Evolutionary conservation across 2,113 vertebrate genomes (phyloP).

Genomic region (Panthera tigris): DNA sequence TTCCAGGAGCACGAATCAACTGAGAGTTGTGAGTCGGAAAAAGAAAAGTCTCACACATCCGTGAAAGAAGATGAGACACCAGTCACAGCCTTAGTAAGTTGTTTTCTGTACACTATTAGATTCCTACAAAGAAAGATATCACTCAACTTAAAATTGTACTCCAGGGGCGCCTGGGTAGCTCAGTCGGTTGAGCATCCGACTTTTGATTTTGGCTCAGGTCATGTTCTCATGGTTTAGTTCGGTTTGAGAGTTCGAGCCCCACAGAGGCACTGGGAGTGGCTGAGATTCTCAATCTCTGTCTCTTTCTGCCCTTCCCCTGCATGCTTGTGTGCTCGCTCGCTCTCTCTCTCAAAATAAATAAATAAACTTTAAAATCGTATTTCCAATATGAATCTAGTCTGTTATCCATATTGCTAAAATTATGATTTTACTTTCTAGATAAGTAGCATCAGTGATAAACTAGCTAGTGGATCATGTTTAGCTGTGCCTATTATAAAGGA

Average conservation of each 20-base stretch:
- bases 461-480: constrained; percentile 32
- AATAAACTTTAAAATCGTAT: neutral
- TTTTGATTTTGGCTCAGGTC: too few species aligned
- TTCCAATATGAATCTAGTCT: neutral
- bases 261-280: too few species aligned
- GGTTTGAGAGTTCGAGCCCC: too few species aligned
- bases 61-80: neutral
- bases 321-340: too few species aligned
- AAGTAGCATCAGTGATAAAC: constrained; percentile 25
- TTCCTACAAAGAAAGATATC: neutral
- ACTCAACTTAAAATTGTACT: neutral
- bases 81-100: constrained; percentile 48
- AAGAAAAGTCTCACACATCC: neutral
- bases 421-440: constrained; percentile 47
- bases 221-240: too few species aligned
- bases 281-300: too few species aligned
- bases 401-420: constrained; percentile 28
- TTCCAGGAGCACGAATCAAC: constrained; percentile 52
- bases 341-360: too few species aligned
- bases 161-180: neutral
- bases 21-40: constrained; percentile 11
- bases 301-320: too few species aligned
- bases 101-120: neutral
- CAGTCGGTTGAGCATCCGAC: too few species aligned
- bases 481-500: neutral